Evolutionary conservation across 2,113 vertebrate genomes (phyloP), one percentile per base, ranked within the genome.

Genomic region (Halichoerus grypus): DNA sequence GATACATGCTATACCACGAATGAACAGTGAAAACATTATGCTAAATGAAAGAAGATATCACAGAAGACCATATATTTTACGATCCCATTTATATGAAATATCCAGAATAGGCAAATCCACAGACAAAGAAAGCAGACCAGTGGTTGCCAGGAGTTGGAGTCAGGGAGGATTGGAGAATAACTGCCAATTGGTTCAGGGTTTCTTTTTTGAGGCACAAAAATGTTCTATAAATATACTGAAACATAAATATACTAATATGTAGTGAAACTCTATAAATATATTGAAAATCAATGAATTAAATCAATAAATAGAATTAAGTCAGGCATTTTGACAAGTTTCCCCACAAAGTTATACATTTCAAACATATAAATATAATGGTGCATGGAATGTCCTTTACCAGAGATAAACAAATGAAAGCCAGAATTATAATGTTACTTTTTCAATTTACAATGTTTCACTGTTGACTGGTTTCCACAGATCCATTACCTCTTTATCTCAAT

Each of bases 351-450:
- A 74, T 71, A 76, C 9, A 57, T 53, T 71, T 63, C 74, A 94
- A 36, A 39, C 33, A 77, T 24, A 57, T 31, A 55, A 87, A 72
- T 76, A 21, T 31, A 88, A 76, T 14, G 33, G 16, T 71, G 14
- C 18, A 53, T 10, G 57, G 61, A 59, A 84, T 26, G 5, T 82
- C 8, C 10, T 84, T 89, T 79, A 65, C 7, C 61, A 69, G 8
- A 88, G 21, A 83, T n/a, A 79, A 83, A 57, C 12, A 53, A 39
- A 92, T 39, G 19, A 93, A 72, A 31, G 19, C 9, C 85, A 80
- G 13, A 6, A 65, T 31, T 69, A 61, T 28, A 65, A 71, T 92
- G 26, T 82, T 51, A 86, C 36, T 95, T 93, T 79, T 92, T 95
- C 65, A 93, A 63, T 5, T 76, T 59, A 69, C 57, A 22, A n/a